Conservation (phyloP, 2,797 vertebrate genomes). For the Sparidentex hasta region DNA sequence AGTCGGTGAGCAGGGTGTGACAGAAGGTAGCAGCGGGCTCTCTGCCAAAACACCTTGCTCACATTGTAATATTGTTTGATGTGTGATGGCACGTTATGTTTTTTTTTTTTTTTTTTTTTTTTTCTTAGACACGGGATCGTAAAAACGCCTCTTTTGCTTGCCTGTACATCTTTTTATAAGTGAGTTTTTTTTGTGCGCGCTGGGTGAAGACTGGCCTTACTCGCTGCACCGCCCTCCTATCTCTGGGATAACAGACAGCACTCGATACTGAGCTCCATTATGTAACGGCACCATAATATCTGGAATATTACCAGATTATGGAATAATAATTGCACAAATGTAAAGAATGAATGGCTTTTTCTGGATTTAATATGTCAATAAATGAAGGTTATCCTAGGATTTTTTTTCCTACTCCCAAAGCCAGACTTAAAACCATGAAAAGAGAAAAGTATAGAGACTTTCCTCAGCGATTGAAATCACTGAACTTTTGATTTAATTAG, state of each 20-base stretch:
- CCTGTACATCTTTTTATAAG: no score
- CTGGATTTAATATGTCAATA: conserved; percentile 27
- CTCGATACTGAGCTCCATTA: conserved; percentile 67
- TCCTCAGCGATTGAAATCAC: conserved; percentile 3
- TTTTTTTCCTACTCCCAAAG: conserved; percentile 1
- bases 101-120: background rate
- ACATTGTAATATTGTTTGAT: conserved; percentile 1
- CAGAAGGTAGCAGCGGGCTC: conserved; percentile 56
- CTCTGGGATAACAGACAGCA: conserved; percentile 60
- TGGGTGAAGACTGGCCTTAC: conserved; percentile 6
- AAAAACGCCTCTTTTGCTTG: background rate
- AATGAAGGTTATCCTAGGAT: conserved; percentile 22
- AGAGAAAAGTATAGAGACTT: background rate
- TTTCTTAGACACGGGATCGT: background rate
- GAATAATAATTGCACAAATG: conserved; percentile 62
- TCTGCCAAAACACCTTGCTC: conserved; percentile 52
- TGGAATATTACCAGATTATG: conserved; percentile 74
- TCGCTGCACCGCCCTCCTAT: conserved; percentile 19
- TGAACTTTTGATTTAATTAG: background rate
- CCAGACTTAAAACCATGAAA: background rate
- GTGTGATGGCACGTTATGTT: background rate
- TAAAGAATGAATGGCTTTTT: conserved; percentile 41
- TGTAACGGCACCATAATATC: conserved; percentile 62
- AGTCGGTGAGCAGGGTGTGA: conserved; percentile 30
- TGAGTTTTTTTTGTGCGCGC: background rate